These are phyloP conservation scores for Oxyura jamaicensis DNA, from an alignment of 2,113 vertebrate genomes.

Conservation along the genomic window DNA sequence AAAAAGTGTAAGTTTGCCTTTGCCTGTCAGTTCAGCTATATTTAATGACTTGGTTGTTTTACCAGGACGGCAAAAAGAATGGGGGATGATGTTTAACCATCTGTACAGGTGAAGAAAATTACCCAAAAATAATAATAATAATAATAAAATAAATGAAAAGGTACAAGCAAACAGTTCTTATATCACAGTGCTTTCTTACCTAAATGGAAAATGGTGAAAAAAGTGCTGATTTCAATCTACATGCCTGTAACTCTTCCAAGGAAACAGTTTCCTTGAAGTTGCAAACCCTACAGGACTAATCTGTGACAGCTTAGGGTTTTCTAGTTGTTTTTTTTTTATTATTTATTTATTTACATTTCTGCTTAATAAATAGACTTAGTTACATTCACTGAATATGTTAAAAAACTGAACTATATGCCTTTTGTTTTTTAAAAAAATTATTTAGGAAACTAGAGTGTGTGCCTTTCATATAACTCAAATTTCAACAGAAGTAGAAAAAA, in stretches of 20 bases:
- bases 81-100: not conserved
- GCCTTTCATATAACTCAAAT: not conserved
- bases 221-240: not conserved
- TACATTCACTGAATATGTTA: not conserved
- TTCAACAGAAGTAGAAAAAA: not conserved
- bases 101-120: not conserved
- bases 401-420: not conserved
- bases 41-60: not conserved
- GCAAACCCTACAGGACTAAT: not conserved
- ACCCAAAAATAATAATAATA: not conserved
- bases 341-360: not conserved
- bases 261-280: fast-evolving
- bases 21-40: not conserved
- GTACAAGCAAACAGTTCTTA: not conserved
- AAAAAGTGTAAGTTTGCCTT: not conserved
- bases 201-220: not conserved
- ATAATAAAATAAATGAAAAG: not conserved
- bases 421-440: not conserved
- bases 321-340: not conserved
- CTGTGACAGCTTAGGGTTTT: not conserved
- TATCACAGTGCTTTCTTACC: fast-evolving
- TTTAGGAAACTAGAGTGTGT: not conserved
- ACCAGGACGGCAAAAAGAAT: not conserved
- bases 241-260: not conserved
- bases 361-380: not conserved